Evolutionary conservation across 2,888 invertebrate genomes (phyloP).

Genomic region (Psylliodes chrysocephalus): DNA sequence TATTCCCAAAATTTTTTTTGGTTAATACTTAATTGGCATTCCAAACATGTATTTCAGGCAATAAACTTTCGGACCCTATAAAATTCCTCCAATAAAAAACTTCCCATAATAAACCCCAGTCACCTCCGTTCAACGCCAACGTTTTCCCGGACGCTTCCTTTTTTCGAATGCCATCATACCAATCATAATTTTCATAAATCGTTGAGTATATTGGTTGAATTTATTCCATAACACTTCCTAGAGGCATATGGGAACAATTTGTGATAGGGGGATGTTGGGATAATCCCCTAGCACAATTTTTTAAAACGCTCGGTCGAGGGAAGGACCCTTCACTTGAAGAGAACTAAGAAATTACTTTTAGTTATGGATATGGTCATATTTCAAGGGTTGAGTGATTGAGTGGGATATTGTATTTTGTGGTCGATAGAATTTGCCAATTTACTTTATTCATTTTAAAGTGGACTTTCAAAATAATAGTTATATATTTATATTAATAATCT

Average conservation of each 20-base stretch:
- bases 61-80: slow-evolving; percentile 12
- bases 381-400: slow-evolving; percentile 22
- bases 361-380: slow-evolving; percentile 32
- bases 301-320: slow-evolving; percentile 16
- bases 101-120: slow-evolving; percentile 4
- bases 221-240: slow-evolving; percentile 30
- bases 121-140: not conserved
- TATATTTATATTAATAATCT: too few relatives aligned
- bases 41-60: not conserved
- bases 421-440: too few relatives aligned
- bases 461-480: too few relatives aligned
- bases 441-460: too few relatives aligned
- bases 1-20: too few relatives aligned
- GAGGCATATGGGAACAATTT: slow-evolving; percentile 25
- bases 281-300: slow-evolving; percentile 30
- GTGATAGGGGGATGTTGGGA: slow-evolving; percentile 13
- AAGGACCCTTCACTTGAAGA: slow-evolving; percentile 29
- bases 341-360: slow-evolving; percentile 33
- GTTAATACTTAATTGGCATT: slow-evolving; percentile 1
- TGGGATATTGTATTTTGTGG: slow-evolving; percentile 8
- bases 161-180: slow-evolving; percentile 10
- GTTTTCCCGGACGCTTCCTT: not conserved
- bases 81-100: slow-evolving; percentile 13
- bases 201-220: slow-evolving; percentile 16
- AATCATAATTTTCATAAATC: slow-evolving; percentile 23